phyloP scores from a whole-genome alignment of 2,113 vertebrate species.

The Engraulis encrasicolus region DNA sequence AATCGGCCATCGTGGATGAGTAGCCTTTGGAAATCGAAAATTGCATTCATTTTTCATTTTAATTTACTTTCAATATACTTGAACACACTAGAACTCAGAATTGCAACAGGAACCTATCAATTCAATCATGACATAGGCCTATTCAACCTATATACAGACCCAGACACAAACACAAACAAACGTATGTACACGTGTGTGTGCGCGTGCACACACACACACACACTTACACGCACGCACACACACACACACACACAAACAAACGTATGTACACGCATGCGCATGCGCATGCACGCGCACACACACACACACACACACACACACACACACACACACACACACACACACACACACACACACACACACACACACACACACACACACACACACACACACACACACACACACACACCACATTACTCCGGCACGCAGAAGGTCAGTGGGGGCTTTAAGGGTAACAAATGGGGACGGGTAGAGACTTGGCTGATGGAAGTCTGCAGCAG shows the following conservation, averaged over 20 bases:
- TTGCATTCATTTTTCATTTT: too few relatives aligned
- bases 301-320: background rate
- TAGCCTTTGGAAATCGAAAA: too few relatives aligned
- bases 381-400: background rate
- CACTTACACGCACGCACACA: background rate
- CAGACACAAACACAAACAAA: too few relatives aligned
- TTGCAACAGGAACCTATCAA: too few relatives aligned
- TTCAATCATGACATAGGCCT: too few relatives aligned
- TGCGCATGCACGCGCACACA: background rate
- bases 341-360: background rate
- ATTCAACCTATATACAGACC: too few relatives aligned
- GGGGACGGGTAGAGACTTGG: slow-evolving; percentile 78
- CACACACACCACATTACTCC: slow-evolving; percentile 54
- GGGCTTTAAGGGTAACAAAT: slow-evolving; percentile 80
- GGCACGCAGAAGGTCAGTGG: slow-evolving; percentile 93
- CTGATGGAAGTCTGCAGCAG: slow-evolving; percentile 89
- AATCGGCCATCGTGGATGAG: too few relatives aligned
- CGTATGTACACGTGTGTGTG: too few relatives aligned
- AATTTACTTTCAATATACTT: too few relatives aligned
- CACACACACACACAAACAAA: too few relatives aligned
- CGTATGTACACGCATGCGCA: background rate
- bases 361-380: background rate
- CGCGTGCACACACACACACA: too few relatives aligned
- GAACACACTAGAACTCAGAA: too few relatives aligned
- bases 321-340: background rate